These are phyloP conservation scores for Sander lucioperca DNA, from an alignment of 2,113 vertebrate species.

Conservation along the genomic window DNA sequence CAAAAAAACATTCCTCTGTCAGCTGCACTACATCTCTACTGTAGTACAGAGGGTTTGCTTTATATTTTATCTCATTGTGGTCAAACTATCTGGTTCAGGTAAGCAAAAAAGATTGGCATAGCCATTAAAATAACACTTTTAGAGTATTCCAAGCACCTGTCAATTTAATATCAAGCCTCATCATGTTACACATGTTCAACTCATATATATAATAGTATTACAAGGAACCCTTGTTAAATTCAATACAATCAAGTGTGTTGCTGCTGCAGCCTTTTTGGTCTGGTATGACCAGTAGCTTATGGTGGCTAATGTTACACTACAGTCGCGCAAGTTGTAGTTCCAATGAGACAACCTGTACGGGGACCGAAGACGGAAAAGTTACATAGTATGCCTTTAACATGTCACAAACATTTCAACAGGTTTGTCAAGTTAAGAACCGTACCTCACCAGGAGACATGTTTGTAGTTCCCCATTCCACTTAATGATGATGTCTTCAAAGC, in stretches of 20 bases:
- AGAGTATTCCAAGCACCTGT: neutral
- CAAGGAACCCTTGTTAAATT: neutral
- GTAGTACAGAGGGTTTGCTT: neutral
- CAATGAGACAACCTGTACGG: too few relatives aligned
- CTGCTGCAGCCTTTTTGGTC: neutral
- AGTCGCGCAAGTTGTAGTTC: too few relatives aligned
- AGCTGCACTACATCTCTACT: neutral
- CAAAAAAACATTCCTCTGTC: neutral
- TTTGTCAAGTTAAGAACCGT: neutral
- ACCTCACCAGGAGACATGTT: neutral
- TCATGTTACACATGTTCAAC: too few relatives aligned
- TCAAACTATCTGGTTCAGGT: neutral
- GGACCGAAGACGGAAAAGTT: too few relatives aligned
- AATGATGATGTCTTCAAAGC: constrained; percentile 8
- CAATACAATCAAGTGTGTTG: neutral
- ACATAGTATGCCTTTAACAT: too few relatives aligned
- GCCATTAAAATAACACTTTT: neutral
- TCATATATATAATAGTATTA: too few relatives aligned
- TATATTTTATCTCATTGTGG: neutral
- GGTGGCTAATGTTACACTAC: neutral
- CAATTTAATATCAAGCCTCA: neutral
- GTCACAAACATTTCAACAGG: neutral
- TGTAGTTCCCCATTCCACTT: constrained; percentile 2
- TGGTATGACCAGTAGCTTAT: neutral
- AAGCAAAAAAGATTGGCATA: neutral